Percentiles rank a stretch among this genome's conserved stretches.
Conservation (phyloP, 2,113 vertebrate species). For the Hypomesus transpacificus region DNA sequence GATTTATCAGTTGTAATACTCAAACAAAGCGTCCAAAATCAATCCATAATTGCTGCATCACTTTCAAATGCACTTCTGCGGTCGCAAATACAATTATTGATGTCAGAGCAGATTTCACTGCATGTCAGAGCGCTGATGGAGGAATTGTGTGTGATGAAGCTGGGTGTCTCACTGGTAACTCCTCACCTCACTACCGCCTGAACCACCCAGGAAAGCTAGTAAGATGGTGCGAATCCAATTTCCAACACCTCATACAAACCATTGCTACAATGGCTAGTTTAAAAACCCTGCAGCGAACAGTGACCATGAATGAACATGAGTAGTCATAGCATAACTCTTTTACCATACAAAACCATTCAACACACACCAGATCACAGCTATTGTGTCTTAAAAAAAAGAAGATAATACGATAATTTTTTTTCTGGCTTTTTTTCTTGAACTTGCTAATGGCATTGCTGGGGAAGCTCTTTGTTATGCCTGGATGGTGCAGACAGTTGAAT, state of each 20-base stretch:
- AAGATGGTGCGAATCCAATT: conserved; percentile 63
- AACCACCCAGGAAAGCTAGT: conserved; percentile 55
- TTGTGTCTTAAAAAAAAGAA: conserved; percentile 33
- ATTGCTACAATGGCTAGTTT: conserved; percentile 31
- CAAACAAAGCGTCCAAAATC: conserved; percentile 47
- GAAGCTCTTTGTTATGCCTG: conserved; percentile 67
- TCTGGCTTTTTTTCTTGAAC: conserved; percentile 49
- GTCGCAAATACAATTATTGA: conserved; percentile 63
- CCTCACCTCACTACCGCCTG: conserved; percentile 39
- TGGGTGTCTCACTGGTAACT: conserved; percentile 49
- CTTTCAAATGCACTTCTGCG: conserved; percentile 51
- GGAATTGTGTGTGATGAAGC: not conserved
- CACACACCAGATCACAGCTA: not conserved
- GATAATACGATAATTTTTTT: conserved; percentile 50
- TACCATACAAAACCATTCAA: not conserved
- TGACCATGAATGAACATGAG: no score
- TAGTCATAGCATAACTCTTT: no score
- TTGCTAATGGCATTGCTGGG: conserved; percentile 60
- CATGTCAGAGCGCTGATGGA: conserved; percentile 15
- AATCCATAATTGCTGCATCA: conserved; percentile 64
- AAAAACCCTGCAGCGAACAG: no score
- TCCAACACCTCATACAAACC: conserved; percentile 40
- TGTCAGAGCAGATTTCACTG: conserved; percentile 59
- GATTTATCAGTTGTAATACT: conserved; percentile 55
- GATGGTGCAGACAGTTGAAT: conserved; percentile 60